Evolutionary conservation across 2,888 invertebrate genomes (phyloP), one percentile per base, ranked within the genome.

Genomic region (Hirtodrosophila duncani): DNA sequence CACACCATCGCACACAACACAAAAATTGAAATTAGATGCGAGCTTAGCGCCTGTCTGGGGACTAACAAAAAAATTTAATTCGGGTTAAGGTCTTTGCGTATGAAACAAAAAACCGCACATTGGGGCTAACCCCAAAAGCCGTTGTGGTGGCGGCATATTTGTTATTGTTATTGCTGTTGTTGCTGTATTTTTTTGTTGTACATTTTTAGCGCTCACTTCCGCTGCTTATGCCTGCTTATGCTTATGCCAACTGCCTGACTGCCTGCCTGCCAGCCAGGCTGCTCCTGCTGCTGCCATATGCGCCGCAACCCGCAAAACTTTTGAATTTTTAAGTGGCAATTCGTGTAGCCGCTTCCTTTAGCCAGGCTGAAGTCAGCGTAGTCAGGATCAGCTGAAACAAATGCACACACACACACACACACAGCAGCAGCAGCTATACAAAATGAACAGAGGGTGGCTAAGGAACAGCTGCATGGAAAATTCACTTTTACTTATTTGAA

Each of bases 321-420:
- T 77, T 75, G 77, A 75, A 75, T 77, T 77, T 75, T 77, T 75
- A 75, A 75, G 77, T 75, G 77, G 75, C 75, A 77, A 70, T 69
- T 71, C 74, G 74, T 77, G 75, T 75, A 68, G 66, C 69, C 67
- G 68, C 66, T 66, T 74, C 74, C 70, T 67, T 56, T 31, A 31
- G 29, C 33, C 30, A n/a, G 11, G 29, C 29, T 11, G 9, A 9
- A 11, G 9, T n/a, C n/a, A n/a, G n/a, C n/a, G n/a, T n/a, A n/a
- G n/a, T n/a, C n/a, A n/a, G n/a, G n/a, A n/a, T n/a, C n/a, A n/a
- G n/a, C n/a, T n/a, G n/a, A n/a, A n/a, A 23, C 36, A 38, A 29
- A 37, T 17, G 41, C 20, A 38, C 11, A 41, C 39, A 30, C 26
- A 41, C 27, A 26, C 18, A 42, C 13, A 43, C 14, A 30, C 11